Conservation (phyloP, 2,113 vertebrate genomes). For the Campylomormyrus numenius region DNA sequence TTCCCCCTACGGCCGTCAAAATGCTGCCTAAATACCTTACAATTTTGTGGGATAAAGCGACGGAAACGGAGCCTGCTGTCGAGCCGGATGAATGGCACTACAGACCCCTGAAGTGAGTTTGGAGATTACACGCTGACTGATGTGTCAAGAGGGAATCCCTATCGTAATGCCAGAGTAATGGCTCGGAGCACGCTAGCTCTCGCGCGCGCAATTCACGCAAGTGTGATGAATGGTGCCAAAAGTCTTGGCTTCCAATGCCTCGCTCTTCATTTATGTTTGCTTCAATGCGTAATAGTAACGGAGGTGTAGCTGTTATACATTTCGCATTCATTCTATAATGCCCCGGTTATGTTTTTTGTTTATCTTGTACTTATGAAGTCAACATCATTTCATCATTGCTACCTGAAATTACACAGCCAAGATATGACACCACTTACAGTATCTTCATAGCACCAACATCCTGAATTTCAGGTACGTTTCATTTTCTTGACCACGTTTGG, state of each 20-base stretch:
- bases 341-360: neutral
- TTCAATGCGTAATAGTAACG: neutral
- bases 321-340: neutral
- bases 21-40: neutral
- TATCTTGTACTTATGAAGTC: neutral
- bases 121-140: constrained; percentile 7
- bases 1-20: neutral
- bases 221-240: neutral
- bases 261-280: neutral
- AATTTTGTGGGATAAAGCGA: neutral
- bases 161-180: neutral
- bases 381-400: neutral
- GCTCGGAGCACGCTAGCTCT: neutral
- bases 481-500: neutral
- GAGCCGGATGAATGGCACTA: neutral
- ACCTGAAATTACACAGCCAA: neutral
- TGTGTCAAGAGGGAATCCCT: constrained; percentile 12
- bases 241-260: neutral
- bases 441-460: neutral
- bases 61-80: neutral
- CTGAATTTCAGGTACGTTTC: neutral
- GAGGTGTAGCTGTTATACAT: neutral
- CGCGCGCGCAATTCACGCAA: neutral
- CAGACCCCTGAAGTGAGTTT: neutral
- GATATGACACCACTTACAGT: neutral